Base-by-base conservation (phyloP, 2,888 invertebrate species). In the Empis stercorea region DNA sequence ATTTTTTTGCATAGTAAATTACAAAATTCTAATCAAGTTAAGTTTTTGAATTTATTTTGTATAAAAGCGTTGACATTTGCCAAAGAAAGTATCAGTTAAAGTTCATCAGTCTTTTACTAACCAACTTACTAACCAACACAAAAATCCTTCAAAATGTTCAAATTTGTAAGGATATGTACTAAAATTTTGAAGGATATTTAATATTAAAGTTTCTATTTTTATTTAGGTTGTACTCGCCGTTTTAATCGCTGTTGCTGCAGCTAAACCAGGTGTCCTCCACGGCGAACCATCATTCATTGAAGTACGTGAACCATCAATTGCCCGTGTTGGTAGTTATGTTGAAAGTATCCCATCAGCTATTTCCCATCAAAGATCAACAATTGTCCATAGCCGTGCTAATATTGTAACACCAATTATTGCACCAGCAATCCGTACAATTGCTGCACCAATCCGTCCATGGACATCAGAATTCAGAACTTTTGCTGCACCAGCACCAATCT, bases 201-300 rank as follows among this genome's bases (percentile, higher is more conserved):
- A 34, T n/a, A n/a, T n/a, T 34, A 13, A 32, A 43, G 50, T 58
- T 48, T 34, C 7, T 13, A 4, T 34, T 5, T n/a, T 11, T 30
- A 48, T 52, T 6, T 43, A 59, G 73, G 74, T 74, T 74, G 74
- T 75, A 73, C 73, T 77, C 64, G 74, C 73, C 66, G 73, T 74
- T 71, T 65, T 76, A 54, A 66, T 71, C 61, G 72, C 75, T 47
- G 44, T 57, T 48, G 57, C 56, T 44, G 52, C 55, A 45, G 57
- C 58, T 37, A 44, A 45, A 34, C 34, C 34, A n/a, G 13, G 34
- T n/a, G 34, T n/a, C 7, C n/a, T 34, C 47, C 17, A 10, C 46
- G 43, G 47, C 16, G 47, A 52, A 43, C 52, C 52, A 46, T 40
- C 43, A 4, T 47, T 48, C 38, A 38, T 52, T 32, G 50, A 43